phyloP scores from a whole-genome alignment of 64 coral and sea anemone genomes.

The Pachyseris speciosa region DNA sequence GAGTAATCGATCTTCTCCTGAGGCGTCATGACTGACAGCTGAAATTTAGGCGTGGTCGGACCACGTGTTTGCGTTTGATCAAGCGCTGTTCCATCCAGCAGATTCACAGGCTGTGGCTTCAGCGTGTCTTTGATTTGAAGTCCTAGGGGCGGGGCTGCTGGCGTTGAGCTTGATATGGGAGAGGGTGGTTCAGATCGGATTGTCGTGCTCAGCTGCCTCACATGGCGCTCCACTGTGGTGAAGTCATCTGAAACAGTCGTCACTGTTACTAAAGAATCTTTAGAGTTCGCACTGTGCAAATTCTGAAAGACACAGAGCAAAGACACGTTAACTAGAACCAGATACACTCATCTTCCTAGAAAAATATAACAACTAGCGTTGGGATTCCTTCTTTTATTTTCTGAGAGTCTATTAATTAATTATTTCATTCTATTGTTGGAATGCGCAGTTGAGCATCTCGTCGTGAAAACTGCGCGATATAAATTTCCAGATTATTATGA shows the following conservation, averaged over 20 bases:
- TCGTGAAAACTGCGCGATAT: too few species aligned
- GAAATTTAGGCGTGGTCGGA: slow-evolving; percentile 63
- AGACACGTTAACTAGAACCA: background rate
- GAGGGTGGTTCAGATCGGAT: slow-evolving; percentile 24
- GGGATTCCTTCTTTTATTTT: too few species aligned
- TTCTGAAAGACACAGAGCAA: background rate
- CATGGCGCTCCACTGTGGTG: background rate
- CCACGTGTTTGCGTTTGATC: slow-evolving; percentile 13
- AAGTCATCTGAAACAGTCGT: background rate
- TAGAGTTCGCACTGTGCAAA: background rate
- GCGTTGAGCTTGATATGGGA: slow-evolving; percentile 61
- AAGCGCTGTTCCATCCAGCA: slow-evolving; percentile 52
- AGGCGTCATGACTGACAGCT: slow-evolving; percentile 92
- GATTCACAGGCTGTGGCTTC: slow-evolving; percentile 68
- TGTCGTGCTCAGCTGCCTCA: background rate
- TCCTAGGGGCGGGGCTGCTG: slow-evolving; percentile 73
- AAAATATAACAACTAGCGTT: too few species aligned
- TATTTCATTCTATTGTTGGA: too few species aligned
- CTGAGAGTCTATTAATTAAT: too few species aligned
- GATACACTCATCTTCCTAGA: too few species aligned
- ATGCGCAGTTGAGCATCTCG: too few species aligned
- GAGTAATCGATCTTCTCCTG: slow-evolving; percentile 95
- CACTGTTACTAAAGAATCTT: background rate
- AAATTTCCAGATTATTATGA: too few species aligned
- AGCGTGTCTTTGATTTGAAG: slow-evolving; percentile 60